Evolutionary conservation across 2,888 invertebrate species (phyloP), one percentile per base, ranked within the genome.

Genomic region (Autographa pulchrina): DNA sequence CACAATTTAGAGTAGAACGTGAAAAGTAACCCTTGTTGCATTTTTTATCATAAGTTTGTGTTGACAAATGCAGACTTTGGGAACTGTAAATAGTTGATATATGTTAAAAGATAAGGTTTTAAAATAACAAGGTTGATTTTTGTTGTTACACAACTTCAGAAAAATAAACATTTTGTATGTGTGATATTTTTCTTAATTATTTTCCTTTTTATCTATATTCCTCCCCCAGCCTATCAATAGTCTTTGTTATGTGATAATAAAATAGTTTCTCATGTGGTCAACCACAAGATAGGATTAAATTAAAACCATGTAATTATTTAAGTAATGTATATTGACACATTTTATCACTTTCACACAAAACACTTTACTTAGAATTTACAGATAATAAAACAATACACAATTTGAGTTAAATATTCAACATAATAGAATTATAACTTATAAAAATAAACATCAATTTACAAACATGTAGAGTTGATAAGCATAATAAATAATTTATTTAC

Each of bases 111-210:
- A 91, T 94, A 95, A 95, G 95, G 94, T 93, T 92, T 92, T 93
- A 91, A 92, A 91, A 92, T 89, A 94, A 94, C 94, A 93, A 95
- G 95, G 95, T 95, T 95, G 95, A 95, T 95, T 96, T 94, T 96
- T 96, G 96, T 96, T 96, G 95, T 95, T 96, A 96, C 95, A 94
- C 95, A 94, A 95, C 93, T 94, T 94, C 93, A 93, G 92, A 94
- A 95, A 94, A 95, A 95, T 95, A 96, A 95, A 96, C 96, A 95
- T 95, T 95, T 95, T 96, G 95, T 96, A 95, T 94, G 96, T 95
- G 96, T 95, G 96, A 94, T 88, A 87, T 86, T 88, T 89, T 90
- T 91, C 88, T 92, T 92, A 83, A 88, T 94, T 92, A 89, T 92
- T 94, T 90, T 87, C 80, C 80, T 78, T 43, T 25, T 65, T 65